These are phyloP conservation scores for Hemithea aestivaria DNA, from an alignment of 2,888 invertebrate genomes.

Conservation along the genomic window DNA sequence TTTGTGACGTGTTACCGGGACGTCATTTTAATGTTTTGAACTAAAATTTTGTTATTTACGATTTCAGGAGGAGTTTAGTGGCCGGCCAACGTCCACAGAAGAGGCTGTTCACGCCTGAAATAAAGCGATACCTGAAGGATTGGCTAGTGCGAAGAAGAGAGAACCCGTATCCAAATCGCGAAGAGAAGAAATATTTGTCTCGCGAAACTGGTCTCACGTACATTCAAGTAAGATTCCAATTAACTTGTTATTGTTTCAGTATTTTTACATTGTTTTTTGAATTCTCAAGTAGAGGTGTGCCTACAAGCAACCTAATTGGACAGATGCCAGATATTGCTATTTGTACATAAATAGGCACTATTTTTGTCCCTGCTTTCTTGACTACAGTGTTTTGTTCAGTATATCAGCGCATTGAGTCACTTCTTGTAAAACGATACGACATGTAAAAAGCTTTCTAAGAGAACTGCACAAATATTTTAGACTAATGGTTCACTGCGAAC, in stretches of 20 bases:
- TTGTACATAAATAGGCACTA: conserved; percentile 77
- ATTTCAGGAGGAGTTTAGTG: conserved; percentile 75
- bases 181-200: conserved; percentile 86
- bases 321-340: conserved; percentile 68
- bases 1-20: conserved; percentile 4
- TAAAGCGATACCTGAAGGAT: conserved; percentile 86
- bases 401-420: conserved; percentile 25
- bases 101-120: conserved; percentile 88
- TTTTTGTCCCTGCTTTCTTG: conserved; percentile 70
- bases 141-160: conserved; percentile 87
- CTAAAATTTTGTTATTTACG: conserved; percentile 12
- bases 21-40: conserved; percentile 2
- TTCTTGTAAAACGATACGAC: conserved; percentile 11
- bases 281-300: conserved; percentile 43
- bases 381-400: conserved; percentile 42
- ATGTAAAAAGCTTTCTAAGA: not conserved
- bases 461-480: no score
- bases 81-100: conserved; percentile 83
- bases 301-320: conserved; percentile 74
- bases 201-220: conserved; percentile 87
- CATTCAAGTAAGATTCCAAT: conserved; percentile 80
- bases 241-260: conserved; percentile 13
- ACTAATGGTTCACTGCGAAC: no score
- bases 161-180: conserved; percentile 88
- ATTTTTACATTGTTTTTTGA: conserved; percentile 22